These are phyloP conservation scores for Drosophila bocki DNA, from an alignment of 1,140 invertebrate genomes.

Conservation along the genomic window DNA sequence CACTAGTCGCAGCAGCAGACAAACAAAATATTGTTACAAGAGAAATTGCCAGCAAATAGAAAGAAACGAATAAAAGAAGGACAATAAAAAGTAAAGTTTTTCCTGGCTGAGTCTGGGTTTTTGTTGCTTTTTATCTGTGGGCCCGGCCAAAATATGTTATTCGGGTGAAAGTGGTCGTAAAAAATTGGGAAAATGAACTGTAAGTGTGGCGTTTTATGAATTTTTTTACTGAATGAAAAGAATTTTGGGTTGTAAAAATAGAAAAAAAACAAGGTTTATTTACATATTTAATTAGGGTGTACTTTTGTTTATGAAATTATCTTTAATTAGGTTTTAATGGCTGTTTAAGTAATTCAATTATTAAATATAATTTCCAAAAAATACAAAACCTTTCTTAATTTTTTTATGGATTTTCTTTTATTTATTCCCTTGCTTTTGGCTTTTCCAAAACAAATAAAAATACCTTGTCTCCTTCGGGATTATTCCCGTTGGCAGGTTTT, in stretches of 20 bases:
- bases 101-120: not conserved
- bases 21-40: constrained; percentile 71
- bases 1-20: constrained; percentile 33
- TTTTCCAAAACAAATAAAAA: constrained; percentile 26
- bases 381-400: not conserved
- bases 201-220: constrained; percentile 21
- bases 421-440: not conserved
- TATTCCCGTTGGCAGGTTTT: constrained; percentile 35
- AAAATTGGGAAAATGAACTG: constrained; percentile 42
- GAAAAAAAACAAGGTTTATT: not conserved
- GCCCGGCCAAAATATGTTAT: constrained; percentile 43
- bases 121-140: constrained; percentile 17
- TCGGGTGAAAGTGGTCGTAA: constrained; percentile 50
- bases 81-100: constrained; percentile 58
- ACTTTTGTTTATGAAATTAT: not conserved
- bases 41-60: constrained; percentile 70
- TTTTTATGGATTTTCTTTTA: not conserved
- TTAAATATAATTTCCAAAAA: not conserved
- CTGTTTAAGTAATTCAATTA: not conserved
- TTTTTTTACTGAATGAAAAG: constrained; percentile 19
- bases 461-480: constrained; percentile 29
- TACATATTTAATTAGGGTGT: constrained; percentile 8
- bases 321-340: not conserved
- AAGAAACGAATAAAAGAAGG: constrained; percentile 48
- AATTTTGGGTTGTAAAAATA: constrained; percentile 22